Evolutionary conservation across 2,888 invertebrate species (phyloP), one percentile per base, ranked within the genome.

Genomic region (Zygaena filipendulae): DNA sequence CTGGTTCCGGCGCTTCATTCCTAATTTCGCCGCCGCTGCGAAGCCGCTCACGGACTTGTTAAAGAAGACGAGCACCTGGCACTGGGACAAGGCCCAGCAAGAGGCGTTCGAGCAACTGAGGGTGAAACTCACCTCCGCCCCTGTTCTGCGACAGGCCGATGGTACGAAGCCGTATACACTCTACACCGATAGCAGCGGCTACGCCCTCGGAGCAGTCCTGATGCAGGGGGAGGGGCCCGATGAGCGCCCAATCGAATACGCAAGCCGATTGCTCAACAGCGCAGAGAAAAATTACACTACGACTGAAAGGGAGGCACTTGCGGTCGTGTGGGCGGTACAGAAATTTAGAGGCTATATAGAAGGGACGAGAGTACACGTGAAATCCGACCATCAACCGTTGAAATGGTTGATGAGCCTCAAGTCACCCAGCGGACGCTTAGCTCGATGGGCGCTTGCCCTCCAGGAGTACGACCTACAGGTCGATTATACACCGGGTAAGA

Each of bases 311-410:
- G 27, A 32, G 13, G 26, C 32, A n/a, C 30, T 47, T 0, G 42
- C 44, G 2, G 43, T 43, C 0, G 40, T 45, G 1, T 49, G 44
- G 46, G 44, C 45, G 4, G 36, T 46, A 1, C 30, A 30, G 1
- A 32, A 30, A 7, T 48, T 43, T 21, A 21, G 45, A 2, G 39
- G 59, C 40, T 35, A 44, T 61, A 32, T 47, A 55, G 29, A 63
- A 46, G 25, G 43, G 54, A n/a, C 22, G 67, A 54, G 66, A 46
- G 43, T 13, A 39, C 50, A 38, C 37, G 42, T 75, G 1, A 33
- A 42, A 2, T 63, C 56, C 1, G 72, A 75, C 38, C 75, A 72
- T 36, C 59, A 61, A 37, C 61, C 74, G 0, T 42, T 82, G 5
- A 47, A 47, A 27, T 75, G 69, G 64, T 35, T 81, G 4, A 36